These are phyloP conservation scores for Hippocampus abdominalis DNA, from an alignment of 2,113 vertebrate genomes.

Conservation along the genomic window DNA sequence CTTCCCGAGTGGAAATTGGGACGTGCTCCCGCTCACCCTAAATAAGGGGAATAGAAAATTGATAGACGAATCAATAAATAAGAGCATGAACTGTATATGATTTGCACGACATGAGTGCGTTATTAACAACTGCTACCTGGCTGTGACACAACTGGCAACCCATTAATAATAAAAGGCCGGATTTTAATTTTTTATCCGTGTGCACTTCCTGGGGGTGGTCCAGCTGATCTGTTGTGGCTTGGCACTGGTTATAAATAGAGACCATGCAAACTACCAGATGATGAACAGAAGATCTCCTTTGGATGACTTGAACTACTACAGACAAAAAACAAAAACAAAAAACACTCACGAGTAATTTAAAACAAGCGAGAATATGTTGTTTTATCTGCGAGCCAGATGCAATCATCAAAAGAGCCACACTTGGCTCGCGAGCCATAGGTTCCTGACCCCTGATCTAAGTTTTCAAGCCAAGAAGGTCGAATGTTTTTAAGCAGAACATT, in stretches of 20 bases:
- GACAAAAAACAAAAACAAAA: too few relatives aligned
- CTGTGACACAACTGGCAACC: slow-evolving; percentile 33
- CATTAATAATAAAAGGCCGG: slow-evolving; percentile 31
- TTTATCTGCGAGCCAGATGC: too few relatives aligned
- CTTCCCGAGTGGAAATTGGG: too few relatives aligned
- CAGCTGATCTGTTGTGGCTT: slow-evolving; percentile 23
- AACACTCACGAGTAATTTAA: too few relatives aligned
- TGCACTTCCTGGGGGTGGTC: slow-evolving; percentile 12
- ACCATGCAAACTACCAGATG: not conserved
- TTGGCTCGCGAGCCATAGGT: too few relatives aligned
- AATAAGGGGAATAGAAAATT: not conserved
- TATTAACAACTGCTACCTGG: slow-evolving; percentile 29
- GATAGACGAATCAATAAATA: not conserved
- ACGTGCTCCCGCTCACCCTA: not conserved
- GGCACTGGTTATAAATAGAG: slow-evolving; percentile 48
- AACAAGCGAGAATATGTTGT: too few relatives aligned
- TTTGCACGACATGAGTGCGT: slow-evolving; percentile 25
- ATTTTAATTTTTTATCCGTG: slow-evolving; percentile 34
- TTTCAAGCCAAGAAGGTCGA: too few relatives aligned
- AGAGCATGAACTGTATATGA: not conserved
- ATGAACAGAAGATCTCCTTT: too few relatives aligned
- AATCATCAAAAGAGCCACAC: too few relatives aligned
- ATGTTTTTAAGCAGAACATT: too few relatives aligned
- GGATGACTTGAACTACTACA: too few relatives aligned
- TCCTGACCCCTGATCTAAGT: too few relatives aligned